Evolutionary conservation across 1,140 invertebrate species (phyloP), one percentile per base, ranked within the genome.

Genomic region (Drosophila truncata): DNA sequence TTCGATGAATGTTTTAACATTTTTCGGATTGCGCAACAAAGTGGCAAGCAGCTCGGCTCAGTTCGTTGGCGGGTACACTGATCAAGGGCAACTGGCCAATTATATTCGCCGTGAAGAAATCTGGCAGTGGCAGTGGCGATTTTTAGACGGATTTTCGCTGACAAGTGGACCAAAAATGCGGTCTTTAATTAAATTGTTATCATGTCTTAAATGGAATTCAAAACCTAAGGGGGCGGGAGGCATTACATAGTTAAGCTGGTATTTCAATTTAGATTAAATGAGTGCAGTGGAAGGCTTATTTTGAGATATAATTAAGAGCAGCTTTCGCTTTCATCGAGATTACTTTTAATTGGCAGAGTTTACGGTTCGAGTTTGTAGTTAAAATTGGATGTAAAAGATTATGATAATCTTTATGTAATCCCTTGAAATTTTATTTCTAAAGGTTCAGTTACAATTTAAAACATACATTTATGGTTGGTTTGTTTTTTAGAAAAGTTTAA

Each of bases 61-160:
- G 52, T 54, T 54, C 52, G 52, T 54, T 54, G 52, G 58, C 65
- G 46, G 58, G 42, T 54, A 54, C 44, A 46, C 61, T 72, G 72
- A 70, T 73, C 80, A 88, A 84, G 84, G 84, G 81, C 84, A 84
- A 75, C 84, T 41, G 69, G 73, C 60, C 77, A 88, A 88, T 88
- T 88, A 87, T 63, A 46, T 42, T 33, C 27, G 63, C 20, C 57
- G 54, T 73, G 39, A 76, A 74, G 54, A 78, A 69, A 67, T 78
- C 64, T 64, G 75, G 27, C 59, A 57, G 39, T 42, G 42, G 33
- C 67, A 50, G 47, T 33, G 52, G 52, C 52, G 41, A 66, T 66
- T 80, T 37, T 54, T 18, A 61, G 20, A 14, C 63, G 9, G 31
- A 35, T 67, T 70, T 67, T 35, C 47, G 47, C 66, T 39, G 29